Evolutionary conservation across 1,140 invertebrate genomes (phyloP).

Genomic region (Sycophila sp.): DNA sequence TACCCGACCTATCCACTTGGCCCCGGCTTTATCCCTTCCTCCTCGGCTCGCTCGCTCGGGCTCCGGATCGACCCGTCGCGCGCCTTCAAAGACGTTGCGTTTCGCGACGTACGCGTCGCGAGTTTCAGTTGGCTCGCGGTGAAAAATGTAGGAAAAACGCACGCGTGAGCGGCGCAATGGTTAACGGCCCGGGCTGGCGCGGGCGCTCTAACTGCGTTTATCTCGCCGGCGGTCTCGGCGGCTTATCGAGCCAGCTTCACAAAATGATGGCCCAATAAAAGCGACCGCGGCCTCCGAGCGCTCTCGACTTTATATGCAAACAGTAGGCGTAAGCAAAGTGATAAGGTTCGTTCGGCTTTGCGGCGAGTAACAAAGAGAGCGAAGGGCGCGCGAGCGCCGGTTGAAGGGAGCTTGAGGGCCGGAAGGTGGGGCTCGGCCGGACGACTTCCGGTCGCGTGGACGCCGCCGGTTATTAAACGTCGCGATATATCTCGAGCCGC

Average conservation of each 20-base stretch:
- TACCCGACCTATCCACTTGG: too few relatives aligned
- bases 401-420: not conserved
- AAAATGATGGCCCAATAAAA: constrained; percentile 25
- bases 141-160: too few relatives aligned
- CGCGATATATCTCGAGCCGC: constrained; percentile 36
- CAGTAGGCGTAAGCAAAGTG: not conserved
- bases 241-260: not conserved
- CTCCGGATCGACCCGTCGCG: too few relatives aligned
- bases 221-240: not conserved
- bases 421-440: constrained; percentile 32
- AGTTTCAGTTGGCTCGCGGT: too few relatives aligned
- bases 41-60: too few relatives aligned
- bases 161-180: too few relatives aligned
- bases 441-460: constrained; percentile 58
- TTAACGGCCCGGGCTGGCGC: too few relatives aligned
- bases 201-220: not conserved
- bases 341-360: not conserved
- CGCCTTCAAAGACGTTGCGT: too few relatives aligned
- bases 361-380: not conserved
- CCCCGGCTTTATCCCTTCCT: too few relatives aligned
- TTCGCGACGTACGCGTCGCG: too few relatives aligned
- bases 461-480: constrained; percentile 45
- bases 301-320: not conserved
- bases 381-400: not conserved
- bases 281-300: not conserved